phyloP scores from a whole-genome alignment of 2,113 vertebrate species.

The Tretioscincus oriximinensis region DNA sequence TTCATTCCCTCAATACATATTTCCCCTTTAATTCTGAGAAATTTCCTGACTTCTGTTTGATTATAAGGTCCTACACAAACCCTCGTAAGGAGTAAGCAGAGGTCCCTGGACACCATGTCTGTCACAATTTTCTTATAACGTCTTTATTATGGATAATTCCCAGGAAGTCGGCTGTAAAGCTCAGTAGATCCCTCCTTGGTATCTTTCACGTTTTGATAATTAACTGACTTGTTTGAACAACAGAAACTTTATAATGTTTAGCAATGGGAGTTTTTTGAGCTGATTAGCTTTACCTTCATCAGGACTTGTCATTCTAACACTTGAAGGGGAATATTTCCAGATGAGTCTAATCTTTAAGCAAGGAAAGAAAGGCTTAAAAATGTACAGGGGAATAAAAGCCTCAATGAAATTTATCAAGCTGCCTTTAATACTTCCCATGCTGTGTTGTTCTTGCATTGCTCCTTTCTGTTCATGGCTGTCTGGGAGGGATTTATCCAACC shows the following conservation, averaged over 20 bases:
- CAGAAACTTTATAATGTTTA: conserved; percentile 65
- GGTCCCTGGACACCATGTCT: conserved; percentile 36
- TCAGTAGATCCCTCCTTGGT: conserved; percentile 59
- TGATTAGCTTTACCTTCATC: conserved; percentile 65
- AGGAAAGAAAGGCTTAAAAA: conserved; percentile 60
- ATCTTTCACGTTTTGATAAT: conserved; percentile 65
- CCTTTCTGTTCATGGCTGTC: conserved; percentile 43
- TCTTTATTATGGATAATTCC: conserved; percentile 60
- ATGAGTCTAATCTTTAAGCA: conserved; percentile 59
- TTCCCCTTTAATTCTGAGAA: conserved; percentile 61
- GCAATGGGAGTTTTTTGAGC: conserved; percentile 54
- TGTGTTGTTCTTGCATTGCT: conserved; percentile 33
- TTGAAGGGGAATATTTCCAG: conserved; percentile 56
- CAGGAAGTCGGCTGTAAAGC: conserved; percentile 55
- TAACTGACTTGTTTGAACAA: conserved; percentile 67
- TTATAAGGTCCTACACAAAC: conserved; percentile 58
- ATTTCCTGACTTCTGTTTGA: conserved; percentile 50
- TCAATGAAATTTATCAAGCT: conserved; percentile 48
- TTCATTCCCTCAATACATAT: conserved; percentile 45
- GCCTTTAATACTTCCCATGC: conserved; percentile 40
- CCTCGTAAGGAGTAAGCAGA: conserved; percentile 56
- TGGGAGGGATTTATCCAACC: conserved; percentile 51
- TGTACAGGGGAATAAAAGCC: conserved; percentile 52
- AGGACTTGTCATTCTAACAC: conserved; percentile 66
- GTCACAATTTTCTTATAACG: conserved; percentile 56